A percentile compares a stretch with the other conserved stretches of the same genome.
Conservation (phyloP, 2,888 invertebrate genomes). For the Eulithis prunata region DNA sequence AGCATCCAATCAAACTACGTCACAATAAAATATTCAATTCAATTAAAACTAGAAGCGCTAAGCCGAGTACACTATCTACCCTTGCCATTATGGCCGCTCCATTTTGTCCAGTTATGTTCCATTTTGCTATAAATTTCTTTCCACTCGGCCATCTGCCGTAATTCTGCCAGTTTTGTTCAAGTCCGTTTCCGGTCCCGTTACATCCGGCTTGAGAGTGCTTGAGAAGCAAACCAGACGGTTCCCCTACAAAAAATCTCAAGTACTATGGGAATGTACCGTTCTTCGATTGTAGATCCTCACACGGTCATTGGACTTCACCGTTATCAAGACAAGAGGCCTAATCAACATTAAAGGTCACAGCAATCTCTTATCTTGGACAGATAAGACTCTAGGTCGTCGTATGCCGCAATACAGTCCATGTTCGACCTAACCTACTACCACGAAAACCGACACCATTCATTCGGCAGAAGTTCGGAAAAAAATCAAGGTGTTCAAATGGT, state of each 20-base stretch:
- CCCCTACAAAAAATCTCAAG: conserved; percentile 54
- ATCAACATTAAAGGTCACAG: conserved; percentile 78
- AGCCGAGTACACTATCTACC: conserved; percentile 14
- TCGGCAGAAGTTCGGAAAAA: conserved; percentile 52
- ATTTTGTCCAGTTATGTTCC: conserved; percentile 38
- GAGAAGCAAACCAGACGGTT: conserved; percentile 56
- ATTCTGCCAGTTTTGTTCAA: conserved; percentile 63
- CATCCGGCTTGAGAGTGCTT: conserved; percentile 76
- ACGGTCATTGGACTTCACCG: conserved; percentile 78
- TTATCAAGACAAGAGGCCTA: conserved; percentile 72
- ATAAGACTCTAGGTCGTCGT: conserved; percentile 75
- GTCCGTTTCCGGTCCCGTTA: conserved; percentile 76
- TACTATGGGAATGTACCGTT: conserved; percentile 54
- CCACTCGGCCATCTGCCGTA: conserved; percentile 65
- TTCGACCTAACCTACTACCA: conserved; percentile 38
- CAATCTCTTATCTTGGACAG: conserved; percentile 74
- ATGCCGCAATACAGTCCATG: conserved; percentile 65
- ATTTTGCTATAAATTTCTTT: conserved; percentile 53
- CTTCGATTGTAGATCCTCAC: conserved; percentile 50
- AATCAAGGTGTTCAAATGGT: conserved; percentile 75
- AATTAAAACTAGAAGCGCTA: too few species aligned
- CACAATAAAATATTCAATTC: background rate
- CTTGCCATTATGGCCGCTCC: conserved; percentile 46
- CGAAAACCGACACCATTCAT: conserved; percentile 51
- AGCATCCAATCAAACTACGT: conserved; percentile 5